Base-by-base conservation (phyloP, 1,140 invertebrate species). In the Lepidurus arcticus region DNA sequence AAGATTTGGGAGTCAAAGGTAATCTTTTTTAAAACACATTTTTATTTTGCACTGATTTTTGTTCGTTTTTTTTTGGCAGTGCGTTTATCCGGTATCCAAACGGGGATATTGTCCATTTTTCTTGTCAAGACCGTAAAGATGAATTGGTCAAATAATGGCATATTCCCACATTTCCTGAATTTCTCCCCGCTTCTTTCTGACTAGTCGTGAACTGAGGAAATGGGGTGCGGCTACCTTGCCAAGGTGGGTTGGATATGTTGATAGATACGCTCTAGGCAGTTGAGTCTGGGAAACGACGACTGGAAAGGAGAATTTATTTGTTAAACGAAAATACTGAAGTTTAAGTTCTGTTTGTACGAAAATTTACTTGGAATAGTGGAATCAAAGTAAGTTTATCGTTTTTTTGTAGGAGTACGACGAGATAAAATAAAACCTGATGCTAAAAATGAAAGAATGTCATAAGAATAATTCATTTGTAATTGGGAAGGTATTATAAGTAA, bases 31-130 rank as follows among this genome's bases (percentile, higher is more conserved):
- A 65, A 76, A 65, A 16, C 21, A 21, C 7, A 1, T 65, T 16
- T 21, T 16, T 43, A 44, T 43, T 78, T n/a, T 53, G 44, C 44
- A 75, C 42, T 76, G 74, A 74, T 9, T 73, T 73, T 73, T 26
- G n/a, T 53, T 79, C 75, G 43, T 44, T 85, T 83, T 85, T 83
- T 82, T 82, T 82, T 88, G 89, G 83, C 84, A 93, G 93, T 86
- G 94, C 95, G 43, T 95, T 98, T 86, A 94, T 94, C 6, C 87
- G 94, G 44, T 96, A 94, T 86, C 93, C 95, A 2, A 94, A 94
- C 86, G 95, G 94, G 4, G 92, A 95, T 81, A 92, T 97, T 44
- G 94, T 97, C 7, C 95, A 98, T 86, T 95, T 94, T 84, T 94
- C 92, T 0, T 97, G 95, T 85, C 84, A 85, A 79, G 84, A 85